Conservation (phyloP, 2,113 vertebrate genomes). For the Periophthalmus modestus region DNA sequence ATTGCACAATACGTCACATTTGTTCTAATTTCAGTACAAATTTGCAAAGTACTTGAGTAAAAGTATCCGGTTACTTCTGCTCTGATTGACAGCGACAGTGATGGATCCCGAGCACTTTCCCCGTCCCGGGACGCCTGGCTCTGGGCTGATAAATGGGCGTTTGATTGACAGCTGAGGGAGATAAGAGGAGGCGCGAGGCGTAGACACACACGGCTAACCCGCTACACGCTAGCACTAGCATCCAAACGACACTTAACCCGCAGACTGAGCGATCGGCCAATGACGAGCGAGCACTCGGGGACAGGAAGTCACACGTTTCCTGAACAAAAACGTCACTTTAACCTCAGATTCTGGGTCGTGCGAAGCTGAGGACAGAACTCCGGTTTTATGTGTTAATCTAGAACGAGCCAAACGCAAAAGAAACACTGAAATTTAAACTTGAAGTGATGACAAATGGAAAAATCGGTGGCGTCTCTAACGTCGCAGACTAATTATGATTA, state of each 20-base stretch:
- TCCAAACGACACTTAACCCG: slow-evolving; percentile 49
- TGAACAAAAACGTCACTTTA: neutral
- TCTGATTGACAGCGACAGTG: slow-evolving; percentile 20
- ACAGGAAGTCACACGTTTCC: neutral
- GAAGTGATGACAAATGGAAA: no score
- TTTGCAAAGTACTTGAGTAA: neutral
- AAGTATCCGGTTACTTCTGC: neutral
- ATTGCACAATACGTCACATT: neutral
- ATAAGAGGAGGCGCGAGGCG: slow-evolving; percentile 40
- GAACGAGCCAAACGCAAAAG: slow-evolving; percentile 20
- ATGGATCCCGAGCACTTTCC: slow-evolving; percentile 67
- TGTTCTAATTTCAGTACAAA: neutral
- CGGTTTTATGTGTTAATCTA: neutral
- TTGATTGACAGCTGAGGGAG: slow-evolving; percentile 60
- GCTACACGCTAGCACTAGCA: slow-evolving; percentile 31
- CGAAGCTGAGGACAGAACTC: neutral
- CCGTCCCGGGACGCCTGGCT: slow-evolving; percentile 54
- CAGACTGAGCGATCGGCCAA: neutral
- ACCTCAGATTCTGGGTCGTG: neutral
- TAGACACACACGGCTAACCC: slow-evolving; percentile 56
- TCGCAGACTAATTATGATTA: no score
- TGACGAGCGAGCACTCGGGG: neutral
- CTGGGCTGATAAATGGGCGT: slow-evolving; percentile 63
- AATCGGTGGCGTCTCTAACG: no score
- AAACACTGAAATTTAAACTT: slow-evolving; percentile 15